phyloP scores from a whole-genome alignment of 2,113 vertebrate species.

The Rhineura floridana region DNA sequence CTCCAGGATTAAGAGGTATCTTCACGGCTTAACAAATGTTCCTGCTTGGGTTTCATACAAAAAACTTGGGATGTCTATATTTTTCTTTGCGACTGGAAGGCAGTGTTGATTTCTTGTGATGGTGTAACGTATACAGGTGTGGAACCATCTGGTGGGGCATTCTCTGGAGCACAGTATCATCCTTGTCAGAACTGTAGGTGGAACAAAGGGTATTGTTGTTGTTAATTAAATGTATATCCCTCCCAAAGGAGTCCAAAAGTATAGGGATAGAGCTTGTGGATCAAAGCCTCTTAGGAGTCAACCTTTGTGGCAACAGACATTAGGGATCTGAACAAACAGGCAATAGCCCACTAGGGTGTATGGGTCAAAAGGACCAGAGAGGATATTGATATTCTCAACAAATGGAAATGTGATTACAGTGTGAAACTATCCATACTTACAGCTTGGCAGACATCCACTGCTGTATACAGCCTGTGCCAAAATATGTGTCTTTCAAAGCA shows the following conservation, averaged over 20 bases:
- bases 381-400: background rate
- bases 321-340: background rate
- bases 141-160: rapidly evolving
- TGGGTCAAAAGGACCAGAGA: background rate
- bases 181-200: background rate
- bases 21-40: background rate
- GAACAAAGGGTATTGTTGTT: background rate
- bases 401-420: background rate
- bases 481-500: background rate
- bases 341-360: background rate
- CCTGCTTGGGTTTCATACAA: background rate
- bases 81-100: background rate
- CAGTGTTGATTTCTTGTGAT: background rate
- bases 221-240: too few relatives aligned
- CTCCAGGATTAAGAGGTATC: background rate
- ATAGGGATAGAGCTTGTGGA: too few relatives aligned
- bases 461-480: background rate
- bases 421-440: background rate
- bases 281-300: background rate
- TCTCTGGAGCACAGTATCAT: background rate
- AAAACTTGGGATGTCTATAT: rapidly evolving
- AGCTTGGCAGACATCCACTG: background rate
- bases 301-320: background rate
- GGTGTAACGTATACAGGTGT: rapidly evolving
- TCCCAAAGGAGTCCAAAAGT: background rate